A percentile compares a stretch with the other conserved stretches of the same genome.
Evolutionary conservation across 2,113 vertebrate species (phyloP).

Genomic region (Peromyscus polionotus): DNA sequence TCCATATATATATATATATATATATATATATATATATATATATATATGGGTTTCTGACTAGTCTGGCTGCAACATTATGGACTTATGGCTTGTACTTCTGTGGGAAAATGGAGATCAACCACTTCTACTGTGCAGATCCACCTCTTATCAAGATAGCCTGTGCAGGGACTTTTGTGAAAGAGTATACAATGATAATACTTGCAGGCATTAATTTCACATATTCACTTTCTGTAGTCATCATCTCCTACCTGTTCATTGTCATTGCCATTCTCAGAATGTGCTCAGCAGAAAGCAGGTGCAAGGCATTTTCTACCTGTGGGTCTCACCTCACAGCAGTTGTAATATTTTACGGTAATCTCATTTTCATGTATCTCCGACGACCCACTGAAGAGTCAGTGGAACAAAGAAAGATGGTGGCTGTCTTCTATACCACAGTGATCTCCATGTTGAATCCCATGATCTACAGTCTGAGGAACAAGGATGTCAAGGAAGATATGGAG

Average conservation of each 20-base stretch:
- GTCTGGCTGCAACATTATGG: constrained; percentile 76
- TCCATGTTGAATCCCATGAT: constrained; percentile 68
- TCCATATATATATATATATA: constrained; percentile 50
- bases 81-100: constrained; percentile 80
- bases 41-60: constrained; percentile 71
- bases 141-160: constrained; percentile 80
- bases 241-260: constrained; percentile 64
- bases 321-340: constrained; percentile 50
- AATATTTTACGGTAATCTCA: constrained; percentile 56
- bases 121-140: constrained; percentile 83
- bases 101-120: constrained; percentile 77
- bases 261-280: constrained; percentile 46
- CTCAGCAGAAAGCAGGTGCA: constrained; percentile 39
- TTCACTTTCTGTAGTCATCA: constrained; percentile 42
- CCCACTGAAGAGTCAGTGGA: constrained; percentile 53
- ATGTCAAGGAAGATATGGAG: constrained; percentile 42
- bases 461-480: constrained; percentile 66
- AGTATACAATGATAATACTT: constrained; percentile 66
- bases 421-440: constrained; percentile 70
- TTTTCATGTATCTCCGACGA: constrained; percentile 39
- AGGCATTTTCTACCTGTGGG: constrained; percentile 62
- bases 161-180: constrained; percentile 55
- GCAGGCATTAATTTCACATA: constrained; percentile 72
- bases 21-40: no score
- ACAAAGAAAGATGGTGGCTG: constrained; percentile 65